Conservation (phyloP, 2,888 invertebrate genomes). For the Drosophila ochracea region DNA sequence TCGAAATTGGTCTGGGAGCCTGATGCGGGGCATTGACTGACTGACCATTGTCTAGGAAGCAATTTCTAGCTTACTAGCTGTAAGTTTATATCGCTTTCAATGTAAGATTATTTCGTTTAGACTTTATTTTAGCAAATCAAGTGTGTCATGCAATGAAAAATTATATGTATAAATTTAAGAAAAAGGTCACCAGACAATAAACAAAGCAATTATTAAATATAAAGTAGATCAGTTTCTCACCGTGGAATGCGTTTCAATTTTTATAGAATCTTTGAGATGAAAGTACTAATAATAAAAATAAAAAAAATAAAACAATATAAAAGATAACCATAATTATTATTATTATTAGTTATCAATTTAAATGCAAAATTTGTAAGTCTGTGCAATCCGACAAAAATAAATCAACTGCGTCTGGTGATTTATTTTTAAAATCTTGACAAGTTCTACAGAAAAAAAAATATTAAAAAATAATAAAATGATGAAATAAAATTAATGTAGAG, state of each 20-base stretch:
- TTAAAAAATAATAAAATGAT: background rate
- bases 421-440: too few species aligned
- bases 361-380: background rate
- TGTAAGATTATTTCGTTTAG: background rate
- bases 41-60: slow-evolving; percentile 22
- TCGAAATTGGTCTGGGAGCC: slow-evolving; percentile 7
- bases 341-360: background rate
- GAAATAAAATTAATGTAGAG: background rate
- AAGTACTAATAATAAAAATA: background rate
- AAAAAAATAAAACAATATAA: background rate
- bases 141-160: background rate
- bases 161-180: background rate
- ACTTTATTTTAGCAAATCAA: background rate
- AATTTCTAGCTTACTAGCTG: background rate
- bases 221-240: background rate
- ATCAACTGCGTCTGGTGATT: background rate
- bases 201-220: background rate
- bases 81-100: background rate
- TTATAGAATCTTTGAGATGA: background rate
- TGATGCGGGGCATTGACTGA: slow-evolving; percentile 51
- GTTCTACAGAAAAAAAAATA: background rate
- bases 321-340: background rate
- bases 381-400: background rate
- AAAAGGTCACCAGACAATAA: background rate
- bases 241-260: background rate